A percentile compares a stretch with the other conserved stretches of the same genome.
phyloP scores from a whole-genome alignment of 2,113 vertebrate species.

The Actenoides lindsayi region DNA sequence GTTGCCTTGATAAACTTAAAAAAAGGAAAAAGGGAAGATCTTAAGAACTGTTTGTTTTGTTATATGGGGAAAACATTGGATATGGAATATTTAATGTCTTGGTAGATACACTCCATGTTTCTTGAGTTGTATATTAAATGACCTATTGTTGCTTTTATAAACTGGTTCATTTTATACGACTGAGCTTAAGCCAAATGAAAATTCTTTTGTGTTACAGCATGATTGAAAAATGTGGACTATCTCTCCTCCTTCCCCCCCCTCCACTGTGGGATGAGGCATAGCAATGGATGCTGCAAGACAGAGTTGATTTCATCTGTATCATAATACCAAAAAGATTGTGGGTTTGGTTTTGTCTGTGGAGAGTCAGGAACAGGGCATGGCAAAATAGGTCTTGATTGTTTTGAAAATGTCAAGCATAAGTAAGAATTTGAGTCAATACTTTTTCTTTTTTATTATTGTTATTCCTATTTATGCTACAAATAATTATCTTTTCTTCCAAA shows the following conservation, averaged over 20 bases:
- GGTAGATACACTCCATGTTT: neutral
- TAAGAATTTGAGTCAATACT: neutral
- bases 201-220: neutral
- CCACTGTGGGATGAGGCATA: neutral
- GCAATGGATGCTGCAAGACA: neutral
- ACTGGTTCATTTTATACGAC: neutral
- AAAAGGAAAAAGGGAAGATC: neutral
- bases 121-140: neutral
- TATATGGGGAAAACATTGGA: neutral
- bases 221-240: neutral
- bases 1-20: neutral
- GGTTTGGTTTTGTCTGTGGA: neutral
- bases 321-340: neutral
- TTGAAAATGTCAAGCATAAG: neutral
- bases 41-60: neutral
- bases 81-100: neutral
- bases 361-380: neutral
- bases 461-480: neutral
- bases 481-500: neutral
- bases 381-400: neutral
- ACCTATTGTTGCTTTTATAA: neutral
- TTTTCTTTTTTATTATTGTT: too few species aligned
- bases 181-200: neutral
- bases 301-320: neutral
- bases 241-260: neutral